Base-by-base conservation (phyloP, 2,888 invertebrate genomes). In the Limenitis camilla region DNA sequence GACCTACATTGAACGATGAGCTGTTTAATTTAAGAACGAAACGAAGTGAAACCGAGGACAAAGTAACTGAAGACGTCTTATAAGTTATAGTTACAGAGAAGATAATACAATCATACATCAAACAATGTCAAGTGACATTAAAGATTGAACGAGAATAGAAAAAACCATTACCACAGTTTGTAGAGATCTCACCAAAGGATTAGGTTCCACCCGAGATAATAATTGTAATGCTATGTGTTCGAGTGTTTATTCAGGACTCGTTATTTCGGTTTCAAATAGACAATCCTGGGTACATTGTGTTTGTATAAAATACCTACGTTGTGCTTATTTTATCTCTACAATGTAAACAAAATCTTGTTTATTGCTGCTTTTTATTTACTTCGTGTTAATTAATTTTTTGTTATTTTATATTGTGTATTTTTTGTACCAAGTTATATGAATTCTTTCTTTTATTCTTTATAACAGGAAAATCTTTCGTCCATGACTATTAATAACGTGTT, bases 241-340 rank as follows among this genome's bases (percentile, higher is more conserved):
- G 58, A 61, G 62, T 67, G 63, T 67, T 67, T 67, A 52, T 62
- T 63, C 64, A 66, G 67, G 66, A 63, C 60, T 55, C 57, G 59
- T 63, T 64, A 63, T 63, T 61, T 60, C 58, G 60, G 59, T 61
- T 58, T 61, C 52, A 56, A 61, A 59, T 58, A 59, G 58, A 51
- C 62, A 57, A 63, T 61, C 61, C 58, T 49, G 58, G 59, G 56
- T 59, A 62, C 57, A 58, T 56, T 57, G 58, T 62, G 62, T 65
- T 65, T 66, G 59, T 55, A 52, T 50, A 61, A 61, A 61, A 62
- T 61, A 58, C 56, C 61, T 58, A 56, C 50, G 57, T 47, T 46
- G 43, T 38, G 55, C 52, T 64, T 61, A 57, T 58, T 56, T 51
- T 51, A 50, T 56, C 33, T 48, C 53, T 52, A 47, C 52, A 52